Base-by-base conservation (phyloP, 2,113 vertebrate genomes). In the Melierax canorus region DNA sequence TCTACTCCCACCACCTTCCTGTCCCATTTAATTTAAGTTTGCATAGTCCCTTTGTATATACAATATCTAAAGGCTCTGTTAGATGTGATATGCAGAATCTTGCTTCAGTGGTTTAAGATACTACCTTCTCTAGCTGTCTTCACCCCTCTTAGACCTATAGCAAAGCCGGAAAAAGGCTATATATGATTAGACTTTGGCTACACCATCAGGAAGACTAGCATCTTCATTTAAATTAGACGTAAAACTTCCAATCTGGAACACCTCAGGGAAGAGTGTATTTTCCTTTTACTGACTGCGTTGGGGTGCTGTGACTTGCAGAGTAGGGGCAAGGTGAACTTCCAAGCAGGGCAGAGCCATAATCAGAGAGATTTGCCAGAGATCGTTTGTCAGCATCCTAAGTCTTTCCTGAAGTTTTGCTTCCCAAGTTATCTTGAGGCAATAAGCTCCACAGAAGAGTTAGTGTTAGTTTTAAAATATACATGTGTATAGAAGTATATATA, bases 121-220 rank as follows among this genome's bases (percentile, higher is more conserved):
- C 4, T 59, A 12, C 7, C 5, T 0, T 7, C 3, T 58, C 15
- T 62, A 46, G 15, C 14, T 8, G 0, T 60, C 30, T 73, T 64
- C 16, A 22, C 19, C 14, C 3, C 5, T 75, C 8, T 34, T 45
- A 88, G 27, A 48, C 24, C 3, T 41, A 9, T 6, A 67, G 4
- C 6, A 68, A n/a, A 27, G 8, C 15, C 48, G n/a, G 17, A 1
- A 82, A 68, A 92, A 63, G 2, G 1, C 13, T 50, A 30, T 4
- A 1, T 27, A 7, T 22, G 6, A 34, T 39, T 55, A 36, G 21
- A 46, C 6, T n/a, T 68, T 26, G 75, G 13, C 13, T 63, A 15
- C 10, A 34, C 12, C 26, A 22, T 15, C 43, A 17, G 30, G 29
- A 90, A 75, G 12, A 48, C 11, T 13, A 75, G 0, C 11, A 48